Evolutionary conservation across 2,797 vertebrate genomes (phyloP), one percentile per base, ranked within the genome.

Genomic region (Urophycis tenuis): DNA sequence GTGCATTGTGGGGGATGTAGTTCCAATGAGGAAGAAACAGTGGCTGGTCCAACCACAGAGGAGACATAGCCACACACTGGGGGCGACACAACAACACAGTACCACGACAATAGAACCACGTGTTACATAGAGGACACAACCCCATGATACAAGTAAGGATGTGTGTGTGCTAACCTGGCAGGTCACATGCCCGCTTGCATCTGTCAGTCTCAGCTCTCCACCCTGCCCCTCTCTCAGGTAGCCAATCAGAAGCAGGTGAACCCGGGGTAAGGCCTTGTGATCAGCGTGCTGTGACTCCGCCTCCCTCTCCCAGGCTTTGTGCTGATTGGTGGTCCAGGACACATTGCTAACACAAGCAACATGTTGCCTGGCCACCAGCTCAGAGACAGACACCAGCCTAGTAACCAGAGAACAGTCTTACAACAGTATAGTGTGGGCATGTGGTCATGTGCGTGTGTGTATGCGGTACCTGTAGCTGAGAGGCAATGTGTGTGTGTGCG

Each of bases 11-110:
- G 84, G 95, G 94, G 78, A 97, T 93, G 75, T 95, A 98, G 83
- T 94, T 95, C 97, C 96, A 99, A 78, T 92, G 91, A 32, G 94
- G 95, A 67, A 98, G 94, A 69, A 99, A 88, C 81, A 95, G 85
- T 0, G 94, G 89, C 1, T 82, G 85, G 22, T 91, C 85, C 70
- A 95, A 76, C 94, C 95, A 96, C 49, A 86, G 85, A 60, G 92
- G 91, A 70, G 94, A 93, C 32, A 93, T 91, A 81, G 89, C 89
- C 78, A 95, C 80, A 73, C 94, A 83, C 96, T 97, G 77, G 71
- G 25, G 60, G 29, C n/a, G 25, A 67, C n/a, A 67, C 53, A 60
- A 60, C 22, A 3, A 25, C 25, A 17, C 15, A 19, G 12, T 70
- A 30, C 67, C 11, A 31, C 7, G 17, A 22, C 0, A 7, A 71